Conservation (phyloP, 2,113 vertebrate species). For the pig (Sus scrofa) region T2T-Sscrofa CM000829.6:48213501-48214000, state of each 20-base stretch:
- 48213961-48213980: background rate
- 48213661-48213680: background rate
- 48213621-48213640: background rate
- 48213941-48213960: background rate
- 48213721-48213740: background rate
- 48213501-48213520: slow-evolving; percentile 49
- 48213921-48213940: background rate
- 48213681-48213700: background rate
- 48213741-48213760: background rate
- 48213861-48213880: background rate
- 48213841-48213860: background rate
- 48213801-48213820: slow-evolving; percentile 6
- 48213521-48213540: slow-evolving; percentile 36
- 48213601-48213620: background rate
- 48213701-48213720: background rate
- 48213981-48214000: background rate
- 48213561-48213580: slow-evolving; percentile 53
- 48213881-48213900: background rate
- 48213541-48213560: slow-evolving; percentile 48
- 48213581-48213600: slow-evolving; percentile 3
- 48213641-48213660: background rate
- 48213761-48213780: background rate
- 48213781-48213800: background rate
- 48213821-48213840: background rate
- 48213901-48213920: background rate